phyloP scores from a whole-genome alignment of 2,888 invertebrate species.

The Epinotia brunnichana region DNA sequence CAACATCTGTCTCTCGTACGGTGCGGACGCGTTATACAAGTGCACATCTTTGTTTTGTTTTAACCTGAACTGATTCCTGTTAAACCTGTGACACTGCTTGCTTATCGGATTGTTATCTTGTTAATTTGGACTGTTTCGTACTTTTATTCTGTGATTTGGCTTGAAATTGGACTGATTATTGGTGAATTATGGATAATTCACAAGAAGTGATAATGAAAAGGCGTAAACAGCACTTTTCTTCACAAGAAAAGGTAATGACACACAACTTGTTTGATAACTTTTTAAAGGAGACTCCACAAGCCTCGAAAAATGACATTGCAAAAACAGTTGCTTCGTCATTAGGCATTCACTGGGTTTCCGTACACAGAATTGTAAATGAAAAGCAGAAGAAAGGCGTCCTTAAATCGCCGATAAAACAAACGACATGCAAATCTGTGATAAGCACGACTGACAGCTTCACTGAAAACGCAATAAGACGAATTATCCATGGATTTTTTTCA shows the following conservation, averaged over 20 bases:
- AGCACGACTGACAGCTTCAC: conserved; percentile 16
- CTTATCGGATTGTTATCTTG: too few relatives aligned
- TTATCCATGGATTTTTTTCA: background rate
- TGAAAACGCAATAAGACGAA: conserved; percentile 11
- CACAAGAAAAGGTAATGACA: background rate
- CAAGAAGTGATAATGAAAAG: background rate
- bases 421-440: conserved; percentile 1
- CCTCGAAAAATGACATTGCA: too few relatives aligned
- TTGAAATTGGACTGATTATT: background rate
- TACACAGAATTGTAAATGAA: conserved; percentile 4
- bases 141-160: background rate
- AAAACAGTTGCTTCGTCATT: conserved; percentile 10
- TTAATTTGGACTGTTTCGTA: too few relatives aligned
- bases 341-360: conserved; percentile 12
- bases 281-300: too few relatives aligned
- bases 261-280: background rate
- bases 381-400: conserved; percentile 12
- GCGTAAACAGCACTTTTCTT: background rate
- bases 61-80: too few relatives aligned
- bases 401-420: conserved; percentile 9
- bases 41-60: too few relatives aligned
- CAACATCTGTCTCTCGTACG: too few relatives aligned
- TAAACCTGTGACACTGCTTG: too few relatives aligned
- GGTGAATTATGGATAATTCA: background rate
- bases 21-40: too few relatives aligned